phyloP scores from a whole-genome alignment of 1,140 invertebrate species.

The Scaptomyza montana region DNA sequence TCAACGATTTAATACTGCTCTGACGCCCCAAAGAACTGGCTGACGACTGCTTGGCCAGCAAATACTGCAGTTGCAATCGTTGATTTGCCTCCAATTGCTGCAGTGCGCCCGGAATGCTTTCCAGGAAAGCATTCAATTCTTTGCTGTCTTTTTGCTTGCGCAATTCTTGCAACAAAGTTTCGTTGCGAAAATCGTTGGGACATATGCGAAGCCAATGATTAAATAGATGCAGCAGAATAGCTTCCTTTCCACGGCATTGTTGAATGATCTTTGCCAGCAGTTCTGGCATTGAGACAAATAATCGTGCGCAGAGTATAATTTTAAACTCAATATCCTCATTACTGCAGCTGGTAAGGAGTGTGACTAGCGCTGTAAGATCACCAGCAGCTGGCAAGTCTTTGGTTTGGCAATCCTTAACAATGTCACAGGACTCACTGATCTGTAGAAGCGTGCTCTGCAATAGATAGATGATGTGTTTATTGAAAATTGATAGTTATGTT shows the following conservation, averaged over 20 bases:
- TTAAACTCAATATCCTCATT: slow-evolving; percentile 49
- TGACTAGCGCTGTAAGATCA: slow-evolving; percentile 36
- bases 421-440: slow-evolving; percentile 48
- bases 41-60: slow-evolving; percentile 57
- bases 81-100: slow-evolving; percentile 8
- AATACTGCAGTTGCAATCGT: slow-evolving; percentile 44
- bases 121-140: slow-evolving; percentile 32
- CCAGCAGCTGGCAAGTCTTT: slow-evolving; percentile 66
- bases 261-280: slow-evolving; percentile 41
- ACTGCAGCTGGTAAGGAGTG: slow-evolving; percentile 29
- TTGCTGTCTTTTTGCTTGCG: slow-evolving; percentile 29
- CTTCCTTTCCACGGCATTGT: slow-evolving; percentile 22
- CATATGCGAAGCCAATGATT: slow-evolving; percentile 44
- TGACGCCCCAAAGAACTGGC: slow-evolving; percentile 59
- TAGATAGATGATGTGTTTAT: background rate
- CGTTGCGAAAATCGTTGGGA: slow-evolving; percentile 54
- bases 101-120: slow-evolving; percentile 31
- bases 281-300: slow-evolving; percentile 46
- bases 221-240: slow-evolving; percentile 32
- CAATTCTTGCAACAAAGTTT: slow-evolving; percentile 50
- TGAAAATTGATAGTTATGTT: too few relatives aligned
- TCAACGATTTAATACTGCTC: slow-evolving; percentile 72
- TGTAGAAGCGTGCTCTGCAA: slow-evolving; percentile 54
- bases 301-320: slow-evolving; percentile 47
- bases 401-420: slow-evolving; percentile 45